phyloP scores from a whole-genome alignment of 2,113 vertebrate genomes.

The Apaloderma vittatum region DNA sequence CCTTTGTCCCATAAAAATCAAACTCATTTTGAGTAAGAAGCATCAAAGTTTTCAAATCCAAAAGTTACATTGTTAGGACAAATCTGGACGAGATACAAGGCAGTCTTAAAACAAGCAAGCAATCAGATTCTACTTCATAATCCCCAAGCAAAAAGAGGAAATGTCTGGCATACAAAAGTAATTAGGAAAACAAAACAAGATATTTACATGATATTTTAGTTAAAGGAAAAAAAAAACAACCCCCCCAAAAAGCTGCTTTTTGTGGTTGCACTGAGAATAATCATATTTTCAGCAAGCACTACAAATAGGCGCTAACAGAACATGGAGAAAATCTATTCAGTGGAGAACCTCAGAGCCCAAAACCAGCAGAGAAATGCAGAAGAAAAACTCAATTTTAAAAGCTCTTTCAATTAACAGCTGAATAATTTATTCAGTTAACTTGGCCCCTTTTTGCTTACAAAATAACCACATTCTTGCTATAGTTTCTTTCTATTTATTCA shows the following conservation, averaged over 20 bases:
- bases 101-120: background rate
- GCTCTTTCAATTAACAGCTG: background rate
- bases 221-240: background rate
- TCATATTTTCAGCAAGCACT: background rate
- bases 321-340: background rate
- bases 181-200: slow-evolving; percentile 1
- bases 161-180: background rate
- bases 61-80: background rate
- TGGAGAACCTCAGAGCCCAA: background rate
- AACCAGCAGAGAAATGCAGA: background rate
- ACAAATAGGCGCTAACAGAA: background rate
- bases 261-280: background rate
- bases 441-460: background rate
- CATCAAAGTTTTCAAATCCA: background rate
- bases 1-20: background rate
- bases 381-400: background rate
- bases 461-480: background rate
- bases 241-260: background rate
- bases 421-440: background rate
- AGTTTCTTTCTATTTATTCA: background rate
- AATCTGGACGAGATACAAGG: background rate
- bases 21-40: background rate
- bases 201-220: background rate
- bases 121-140: background rate
- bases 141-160: background rate